Evolutionary conservation across 2,113 vertebrate species (phyloP).

Genomic region (Lucifuga dentata): DNA sequence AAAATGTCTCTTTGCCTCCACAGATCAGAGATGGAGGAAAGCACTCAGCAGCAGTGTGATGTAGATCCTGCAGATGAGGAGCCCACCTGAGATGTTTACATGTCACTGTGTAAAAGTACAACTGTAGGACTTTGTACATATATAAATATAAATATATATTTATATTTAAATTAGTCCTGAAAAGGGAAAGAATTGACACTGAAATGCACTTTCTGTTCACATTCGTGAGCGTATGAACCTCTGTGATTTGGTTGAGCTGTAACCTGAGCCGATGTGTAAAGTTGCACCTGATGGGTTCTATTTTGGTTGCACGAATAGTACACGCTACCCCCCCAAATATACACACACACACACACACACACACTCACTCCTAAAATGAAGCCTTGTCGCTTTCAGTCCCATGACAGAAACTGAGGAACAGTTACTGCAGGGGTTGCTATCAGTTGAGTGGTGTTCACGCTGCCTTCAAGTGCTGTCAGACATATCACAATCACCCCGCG

Average conservation of each 20-base stretch:
- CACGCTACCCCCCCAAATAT: constrained; percentile 67
- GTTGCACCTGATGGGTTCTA: constrained; percentile 85
- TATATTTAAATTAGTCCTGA: constrained; percentile 37
- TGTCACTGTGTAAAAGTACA: constrained; percentile 19
- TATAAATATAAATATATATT: constrained; percentile 36
- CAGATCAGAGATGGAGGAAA: constrained; percentile 87
- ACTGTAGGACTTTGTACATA: constrained; percentile 62
- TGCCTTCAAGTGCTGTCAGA: constrained; percentile 14
- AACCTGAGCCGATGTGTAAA: constrained; percentile 75
- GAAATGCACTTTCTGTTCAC: constrained; percentile 78
- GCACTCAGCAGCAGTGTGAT: constrained; percentile 63
- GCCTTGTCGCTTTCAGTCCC: constrained; percentile 72
- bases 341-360: constrained; percentile 20
- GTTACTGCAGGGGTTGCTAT: constrained; percentile 61
- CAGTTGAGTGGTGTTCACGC: constrained; percentile 41
- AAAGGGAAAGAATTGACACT: constrained; percentile 36
- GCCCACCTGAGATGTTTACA: constrained; percentile 75
- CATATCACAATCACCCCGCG: not conserved
- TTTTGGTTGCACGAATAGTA: constrained; percentile 83
- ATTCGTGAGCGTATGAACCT: constrained; percentile 50
- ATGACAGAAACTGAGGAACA: constrained; percentile 82
- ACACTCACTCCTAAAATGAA: constrained; percentile 18
- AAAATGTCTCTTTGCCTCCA: constrained; percentile 52
- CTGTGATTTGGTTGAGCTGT: constrained; percentile 77
- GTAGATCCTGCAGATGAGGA: not conserved